Base-by-base conservation (phyloP, 2,797 vertebrate genomes). In the Podargus strigoides region DNA sequence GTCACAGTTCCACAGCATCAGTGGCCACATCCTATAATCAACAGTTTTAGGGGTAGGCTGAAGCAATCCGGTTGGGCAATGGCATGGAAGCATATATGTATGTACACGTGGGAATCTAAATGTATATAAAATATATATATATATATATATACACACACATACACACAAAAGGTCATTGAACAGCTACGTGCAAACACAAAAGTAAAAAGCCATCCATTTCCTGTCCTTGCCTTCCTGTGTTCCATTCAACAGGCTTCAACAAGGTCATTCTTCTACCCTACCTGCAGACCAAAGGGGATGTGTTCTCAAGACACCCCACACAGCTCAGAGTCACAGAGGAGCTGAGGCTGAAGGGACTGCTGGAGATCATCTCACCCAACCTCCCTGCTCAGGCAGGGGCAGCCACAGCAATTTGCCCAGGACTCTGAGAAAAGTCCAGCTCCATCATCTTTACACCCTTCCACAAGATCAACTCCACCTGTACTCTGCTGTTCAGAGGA, bases 1-100 rank as follows among this genome's bases (percentile, higher is more conserved):
- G 53, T 73, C n/a, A 5, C 66, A 15, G 9, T 22, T 34, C 30
- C 14, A 20, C 27, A 42, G 60, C 14, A 7, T 9, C 6, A n/a
- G 55, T 4, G 2, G 60, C 44, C 23, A 7, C 8, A 0, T n/a
- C 55, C 73, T 34, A 7, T 3, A 12, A 56, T 14, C 55, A 36
- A 5, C 1, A 46, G 23, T 8, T 30, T 49, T 18, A 39, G 56
- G 32, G 4, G 9, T 2, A 34, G 55, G 0, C n/a, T 36, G 72
- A 9, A 68, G 32, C 74, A 27, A 39, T 1, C 9, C 53, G 8
- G 28, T 5, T 1, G 37, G 44, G 47, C 64, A 56, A 15, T 2
- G 27, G 56, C 12, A 9, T n/a, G n/a, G n/a, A n/a, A n/a, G n/a
- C n/a, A n/a, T n/a, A n/a, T n/a, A n/a, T n/a, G n/a, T n/a, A n/a